Evolutionary conservation across 2,888 invertebrate species (phyloP).

Genomic region (Dendrolimus pini): DNA sequence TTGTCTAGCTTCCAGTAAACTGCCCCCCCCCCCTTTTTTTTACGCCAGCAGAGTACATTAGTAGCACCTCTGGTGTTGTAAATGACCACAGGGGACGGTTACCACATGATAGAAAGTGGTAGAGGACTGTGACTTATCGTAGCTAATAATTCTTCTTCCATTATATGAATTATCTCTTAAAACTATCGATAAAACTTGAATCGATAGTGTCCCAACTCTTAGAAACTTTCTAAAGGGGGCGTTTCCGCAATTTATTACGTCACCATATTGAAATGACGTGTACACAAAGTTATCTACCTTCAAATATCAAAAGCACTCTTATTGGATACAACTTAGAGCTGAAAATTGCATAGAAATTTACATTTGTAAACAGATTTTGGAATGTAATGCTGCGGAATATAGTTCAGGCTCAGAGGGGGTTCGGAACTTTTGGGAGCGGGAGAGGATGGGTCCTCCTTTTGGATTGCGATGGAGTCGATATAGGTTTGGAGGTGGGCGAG

Average conservation of each 20-base stretch:
- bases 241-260: constrained; percentile 53
- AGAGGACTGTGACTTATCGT: neutral
- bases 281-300: constrained; percentile 20
- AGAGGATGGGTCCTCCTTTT: no score
- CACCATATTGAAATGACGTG: constrained; percentile 55
- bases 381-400: constrained; percentile 1
- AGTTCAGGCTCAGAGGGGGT: no score
- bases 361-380: neutral
- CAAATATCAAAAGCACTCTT: constrained; percentile 15
- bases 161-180: neutral
- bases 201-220: constrained; percentile 25
- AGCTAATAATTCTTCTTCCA: neutral
- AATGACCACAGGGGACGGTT: neutral
- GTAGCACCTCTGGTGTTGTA: neutral
- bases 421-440: no score
- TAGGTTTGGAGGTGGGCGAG: constrained; percentile 2
- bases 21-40: no score
- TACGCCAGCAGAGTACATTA: no score
- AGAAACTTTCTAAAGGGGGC: constrained; percentile 35
- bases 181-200: neutral
- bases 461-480: no score
- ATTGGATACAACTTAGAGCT: constrained; percentile 15
- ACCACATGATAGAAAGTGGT: neutral
- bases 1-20: no score
- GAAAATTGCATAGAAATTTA: constrained; percentile 14